phyloP scores from a whole-genome alignment of 1,140 invertebrate species.

The Campoletis sonorensis region DNA sequence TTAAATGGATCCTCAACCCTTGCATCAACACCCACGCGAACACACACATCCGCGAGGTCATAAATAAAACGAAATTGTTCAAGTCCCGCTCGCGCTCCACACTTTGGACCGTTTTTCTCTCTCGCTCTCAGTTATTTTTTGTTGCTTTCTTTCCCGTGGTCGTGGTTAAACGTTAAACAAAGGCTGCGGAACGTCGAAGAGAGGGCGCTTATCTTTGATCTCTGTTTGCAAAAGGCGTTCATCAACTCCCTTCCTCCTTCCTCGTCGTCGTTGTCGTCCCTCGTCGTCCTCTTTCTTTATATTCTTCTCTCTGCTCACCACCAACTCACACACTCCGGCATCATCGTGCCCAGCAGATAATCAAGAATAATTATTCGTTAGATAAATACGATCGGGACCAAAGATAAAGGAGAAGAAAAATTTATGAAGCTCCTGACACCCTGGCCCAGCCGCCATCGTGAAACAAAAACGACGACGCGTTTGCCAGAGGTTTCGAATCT shows the following conservation, averaged over 20 bases:
- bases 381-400: constrained; percentile 69
- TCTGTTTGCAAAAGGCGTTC: constrained; percentile 67
- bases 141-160: background rate
- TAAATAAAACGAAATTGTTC: constrained; percentile 74
- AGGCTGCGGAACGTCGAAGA: constrained; percentile 61
- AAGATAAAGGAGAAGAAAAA: constrained; percentile 63
- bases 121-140: constrained; percentile 52
- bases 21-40: constrained; percentile 65
- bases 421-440: constrained; percentile 62
- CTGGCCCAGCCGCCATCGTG: background rate
- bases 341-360: constrained; percentile 59
- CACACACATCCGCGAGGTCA: constrained; percentile 58
- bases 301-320: constrained; percentile 37
- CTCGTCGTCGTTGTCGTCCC: background rate
- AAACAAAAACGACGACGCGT: constrained; percentile 6
- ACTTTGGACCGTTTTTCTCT: constrained; percentile 26
- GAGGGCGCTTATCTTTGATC: constrained; percentile 67
- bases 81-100: constrained; percentile 39
- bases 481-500: background rate
- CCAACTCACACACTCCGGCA: background rate
- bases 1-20: constrained; percentile 71
- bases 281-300: background rate
- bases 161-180: constrained; percentile 70
- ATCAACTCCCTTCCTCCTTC: constrained; percentile 53
- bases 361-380: constrained; percentile 74